Base-by-base conservation (phyloP, 2,113 vertebrate species). In the Sardina pilchardus region DNA sequence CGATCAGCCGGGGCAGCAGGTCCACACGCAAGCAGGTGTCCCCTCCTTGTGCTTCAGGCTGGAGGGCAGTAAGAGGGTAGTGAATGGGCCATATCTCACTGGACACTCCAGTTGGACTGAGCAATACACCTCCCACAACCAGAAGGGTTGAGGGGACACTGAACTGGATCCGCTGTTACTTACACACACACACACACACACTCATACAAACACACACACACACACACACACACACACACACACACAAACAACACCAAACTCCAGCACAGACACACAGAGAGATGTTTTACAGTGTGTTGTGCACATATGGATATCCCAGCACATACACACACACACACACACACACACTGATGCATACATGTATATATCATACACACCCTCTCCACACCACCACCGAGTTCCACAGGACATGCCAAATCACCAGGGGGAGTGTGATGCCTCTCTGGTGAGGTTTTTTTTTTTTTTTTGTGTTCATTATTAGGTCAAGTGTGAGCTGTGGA, bases 141-240 rank as follows among this genome's bases (percentile, higher is more conserved):
- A 30, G 34, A 78, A 47, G 30, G 43, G 59, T 39, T 21, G 43
- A n/a, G n/a, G 26, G 83, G 83, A 47, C 43, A 84, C 82, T 26
- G 90, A 90, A 89, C 88, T 89, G 90, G 89, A 93, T 80, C 85
- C 82, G 83, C 91, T 92, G 90, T 93, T 92, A 88, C n/a, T n/a
- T n/a, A n/a, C n/a, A n/a, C n/a, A n/a, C n/a, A n/a, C n/a, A n/a
- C n/a, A n/a, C 88, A 90, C 24, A 85, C n/a, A 50, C 82, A 26
- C 14, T 21, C 39, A 42, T 14, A 50, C 48, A 14, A 12, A 26
- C 67, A 56, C 4, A 81, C 48, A 53, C 44, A 63, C 42, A 63
- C 43, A 88, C 84, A 82, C 59, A 45, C 34, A 86, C 91, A 88
- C 6, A 53, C 14, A 17, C 50, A 81, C 4, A 17, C 4, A 56